Evolutionary conservation across 2,797 vertebrate genomes (phyloP), one percentile per base, ranked within the genome.

Genomic region (Brotogeris chrysoptera): DNA sequence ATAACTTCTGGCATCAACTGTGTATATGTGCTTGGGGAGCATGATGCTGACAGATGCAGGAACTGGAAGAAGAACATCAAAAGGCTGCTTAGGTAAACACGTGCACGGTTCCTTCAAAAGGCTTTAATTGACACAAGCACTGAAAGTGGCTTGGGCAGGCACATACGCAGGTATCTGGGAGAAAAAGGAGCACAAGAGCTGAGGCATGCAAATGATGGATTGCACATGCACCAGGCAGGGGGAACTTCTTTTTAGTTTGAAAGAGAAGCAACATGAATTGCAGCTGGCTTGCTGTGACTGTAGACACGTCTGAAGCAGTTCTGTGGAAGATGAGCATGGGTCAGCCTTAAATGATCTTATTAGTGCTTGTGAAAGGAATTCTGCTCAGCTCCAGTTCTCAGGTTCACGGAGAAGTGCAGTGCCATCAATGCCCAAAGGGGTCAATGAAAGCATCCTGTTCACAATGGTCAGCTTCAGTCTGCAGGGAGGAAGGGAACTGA

Each of bases 71-170:
- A 13, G 39, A 94, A 94, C 73, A 88, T 94, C 90, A 95, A 93
- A 96, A 92, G 87, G 68, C 88, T 92, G 78, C 90, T 60, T 66
- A 76, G 68, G 86, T 92, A 93, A 93, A 87, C 53, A 90, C 1
- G 1, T 46, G 47, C 70, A 36, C 0, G 2, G 27, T 34, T 44
- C 80, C 86, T 93, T 94, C 92, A 85, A 82, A 89, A 86, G 81
- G 55, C 52, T 91, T 93, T 85, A 85, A 93, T 1, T 90, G 85
- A 90, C 84, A 87, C n/a, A 80, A 83, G 87, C 60, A 60, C 57
- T 6, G 14, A 73, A 87, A 79, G 79, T 68, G 87, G 32, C 34
- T 30, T 6, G 21, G 32, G 74, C 71, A 89, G 84, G 63, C 74
- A 52, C 50, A 19, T 12, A 59, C 16, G 78, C 63, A 92, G 80